Base-by-base conservation (phyloP, 2,888 invertebrate species). In the Drosophila borealis region DNA sequence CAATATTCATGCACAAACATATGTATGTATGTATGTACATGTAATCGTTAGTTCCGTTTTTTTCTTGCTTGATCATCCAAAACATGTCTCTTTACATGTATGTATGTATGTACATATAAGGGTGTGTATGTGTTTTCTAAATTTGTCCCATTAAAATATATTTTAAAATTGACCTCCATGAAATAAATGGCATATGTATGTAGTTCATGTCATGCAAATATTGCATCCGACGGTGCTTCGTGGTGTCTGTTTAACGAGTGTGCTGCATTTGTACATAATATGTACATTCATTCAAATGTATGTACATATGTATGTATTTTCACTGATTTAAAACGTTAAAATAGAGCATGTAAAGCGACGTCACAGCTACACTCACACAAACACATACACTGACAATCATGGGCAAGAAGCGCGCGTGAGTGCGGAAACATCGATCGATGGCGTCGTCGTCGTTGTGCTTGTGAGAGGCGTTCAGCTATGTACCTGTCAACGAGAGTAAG, bases 61-160 rank as follows among this genome's bases (percentile, higher is more conserved):
- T 55, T 64, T 42, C 29, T 42, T 64, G 45, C 42, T 71, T 60
- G 51, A 60, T 71, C 54, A 29, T 41, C 25, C 14, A 36, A 51
- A 29, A 34, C 13, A 45, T 49, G 25, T 25, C 8, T 25, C 29
- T 29, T n/a, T n/a, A n/a, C n/a, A n/a, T n/a, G 1, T 6, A 8
- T 29, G 29, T 8, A 29, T 8, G 8, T 29, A 29, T 2, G 2
- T 29, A 8, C 8, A 29, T 8, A 2, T 8, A 8, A 8, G 29
- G 29, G 8, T 29, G 29, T 29, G 29, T 29, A 2, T 25, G 2
- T 29, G 29, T 8, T 8, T 29, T 29, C 29, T 66, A 70, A 68
- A 72, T 70, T 75, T 72, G 72, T 69, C 36, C 64, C 60, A 78
- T 56, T 68, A 67, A 71, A 78, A 75, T 53, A 8, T 17, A 29